Evolutionary conservation across 2,888 invertebrate genomes (phyloP), one percentile per base, ranked within the genome.

Genomic region (Cylindroiulus punctatus): DNA sequence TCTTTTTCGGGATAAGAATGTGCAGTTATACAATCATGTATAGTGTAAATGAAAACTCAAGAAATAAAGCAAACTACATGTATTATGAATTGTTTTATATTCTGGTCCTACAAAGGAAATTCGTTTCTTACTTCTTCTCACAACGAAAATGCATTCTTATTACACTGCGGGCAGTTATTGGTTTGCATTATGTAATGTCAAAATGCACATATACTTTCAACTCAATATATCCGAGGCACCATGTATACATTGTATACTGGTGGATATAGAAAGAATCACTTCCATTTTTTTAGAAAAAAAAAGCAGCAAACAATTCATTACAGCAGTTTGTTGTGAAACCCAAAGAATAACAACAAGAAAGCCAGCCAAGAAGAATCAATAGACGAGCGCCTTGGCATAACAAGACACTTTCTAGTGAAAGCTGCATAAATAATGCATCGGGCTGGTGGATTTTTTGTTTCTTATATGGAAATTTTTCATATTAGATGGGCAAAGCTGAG

Each of bases 391-490:
- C 76, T 52, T 76, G 76, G 30, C 76, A 76, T 76, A 76, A 76
- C 76, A 76, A 76, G 76, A 76, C 76, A 76, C 76, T 76, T 76
- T 76, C 76, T 76, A 76, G 76, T 76, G 76, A 76, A 76, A 76
- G 32, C 76, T 76, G 76, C 76, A 76, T 76, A 76, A 76, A 76
- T 76, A 76, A 76, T 76, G 76, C 76, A 76, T 76, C 76, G 76
- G 76, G 14, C 26, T 26, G 76, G 76, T 17, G 76, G 30, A 76
- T 76, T 76, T 76, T 76, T 30, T 76, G 30, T 30, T 76, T 26
- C 30, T 76, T 30, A 76, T 76, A 76, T 76, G 76, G 76, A 76
- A 76, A 76, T 76, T 76, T 76, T 76, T 76, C 76, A 76, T 76
- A 76, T 76, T 76, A 76, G 76, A 76, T 76, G 76, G 76, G 76